Base-by-base conservation (phyloP, 2,888 invertebrate species). In the Drosophila borealis region DNA sequence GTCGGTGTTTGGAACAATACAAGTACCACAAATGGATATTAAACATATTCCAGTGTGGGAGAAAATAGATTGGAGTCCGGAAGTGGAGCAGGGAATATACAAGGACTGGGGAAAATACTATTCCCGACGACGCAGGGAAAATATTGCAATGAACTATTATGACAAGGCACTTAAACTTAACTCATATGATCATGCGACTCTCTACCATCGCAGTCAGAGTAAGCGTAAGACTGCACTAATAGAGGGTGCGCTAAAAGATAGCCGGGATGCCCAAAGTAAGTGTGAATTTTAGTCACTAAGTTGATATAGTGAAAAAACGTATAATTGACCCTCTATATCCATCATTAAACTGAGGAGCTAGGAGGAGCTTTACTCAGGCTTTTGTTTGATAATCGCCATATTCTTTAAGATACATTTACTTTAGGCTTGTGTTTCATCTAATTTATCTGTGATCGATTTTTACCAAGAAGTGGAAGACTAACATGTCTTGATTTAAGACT, bases 41-140 rank as follows among this genome's bases (percentile, higher is more conserved):
- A 46, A 39, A 2, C 51, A 37, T 8, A 17, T 82, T 13, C 78
- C 79, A 41, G 70, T 77, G 53, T 91, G 90, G 91, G 62, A 83
- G 56, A 85, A 81, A 36, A 70, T 91, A 19, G 88, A 87, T 14
- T 89, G 91, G 82, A 83, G 78, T 33, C 80, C 88, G 1, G 90
- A 91, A 42, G 85, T 89, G 14, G 83, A 89, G 51, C 89, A 86
- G 70, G 56, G 83, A 14, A 89, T 91, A 41, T 92, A 91, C 50
- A 88, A 89, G 6, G 91, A 92, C 67, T 92, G 91, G 91, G 91
- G 90, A 5, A 75, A 88, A 3, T 90, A 88, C 53, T 92, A 90
- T 57, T 88, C 88, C 0, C 81, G 78, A 14, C 87, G 88, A 45
- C 89, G 89, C 19, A 84, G 90, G 34, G 73, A 90, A 42, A 86